Evolutionary conservation across 37 sponge, comb jelly and placozoan genomes (phyloP), one percentile per base, ranked within the genome.

Genomic region (Crambe crambe): DNA sequence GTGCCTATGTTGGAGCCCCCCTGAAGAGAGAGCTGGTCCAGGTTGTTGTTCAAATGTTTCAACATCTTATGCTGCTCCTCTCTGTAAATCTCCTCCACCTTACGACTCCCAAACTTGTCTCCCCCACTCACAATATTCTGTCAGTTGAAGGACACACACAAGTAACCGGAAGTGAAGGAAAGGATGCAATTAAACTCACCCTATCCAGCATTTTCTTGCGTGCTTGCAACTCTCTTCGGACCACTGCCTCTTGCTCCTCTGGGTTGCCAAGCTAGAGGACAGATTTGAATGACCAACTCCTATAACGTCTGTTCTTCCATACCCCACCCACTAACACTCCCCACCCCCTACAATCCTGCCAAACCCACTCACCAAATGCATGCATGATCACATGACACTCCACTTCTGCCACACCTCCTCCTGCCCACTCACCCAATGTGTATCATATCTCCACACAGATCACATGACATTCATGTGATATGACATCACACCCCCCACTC

Each of bases 191-290:
- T 47, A 12, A 12, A 47, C 51, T 47, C 51, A 47, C 6, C 51
- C 12, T 12, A 47, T 47, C 12, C 6, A 47, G 51, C 44, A 68
- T 62, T 44, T 80, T 84, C 69, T 64, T 87, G 36, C 93, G 66
- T 10, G 39, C 41, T 41, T 89, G 87, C 54, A 95, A 72, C 58
- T 95, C 95, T 60, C 77, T 73, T 5, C 93, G 74, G 32, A 92
- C 72, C 20, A 86, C 83, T 25, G 86, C 74, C 58, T 91, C 95
- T 42, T 95, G 92, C 30, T 95, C 89, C 25, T 95, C 95, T 37
- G 54, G 35, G 60, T 83, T 80, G 17, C 73, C 83, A 3, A 94
- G 68, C 94, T 93, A 63, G 3, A 75, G 3, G 29, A 4, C 42
- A 56, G 73, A 60, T 60, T 21, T 22, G 17, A 4, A n/a, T 47